These are phyloP conservation scores for Aix galericulata DNA, from an alignment of 2,113 vertebrate genomes.

Conservation along the genomic window DNA sequence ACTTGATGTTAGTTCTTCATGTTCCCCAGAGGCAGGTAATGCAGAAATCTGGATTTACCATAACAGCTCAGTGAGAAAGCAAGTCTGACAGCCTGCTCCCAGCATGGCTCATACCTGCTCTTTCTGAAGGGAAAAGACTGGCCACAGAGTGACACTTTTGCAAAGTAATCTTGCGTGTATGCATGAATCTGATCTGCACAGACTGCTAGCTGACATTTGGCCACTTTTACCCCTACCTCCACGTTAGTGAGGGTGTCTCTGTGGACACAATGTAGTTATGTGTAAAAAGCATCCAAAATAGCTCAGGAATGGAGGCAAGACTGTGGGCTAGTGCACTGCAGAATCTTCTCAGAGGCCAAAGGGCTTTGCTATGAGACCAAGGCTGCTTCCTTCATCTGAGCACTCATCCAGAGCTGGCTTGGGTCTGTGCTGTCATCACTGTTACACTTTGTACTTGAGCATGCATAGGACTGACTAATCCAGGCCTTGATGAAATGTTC, in stretches of 20 bases:
- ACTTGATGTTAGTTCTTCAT: not conserved
- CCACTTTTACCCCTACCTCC: not conserved
- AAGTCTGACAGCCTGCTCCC: conserved; percentile 4
- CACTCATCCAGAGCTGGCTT: not conserved
- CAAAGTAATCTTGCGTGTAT: not conserved
- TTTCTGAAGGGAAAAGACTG: not conserved
- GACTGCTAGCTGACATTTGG: not conserved
- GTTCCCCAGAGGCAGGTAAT: not conserved
- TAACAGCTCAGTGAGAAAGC: not conserved
- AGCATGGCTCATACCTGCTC: not conserved
- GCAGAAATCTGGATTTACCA: not conserved
- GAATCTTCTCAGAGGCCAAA: not conserved
- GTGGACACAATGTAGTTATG: fast-evolving
- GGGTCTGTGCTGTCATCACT: not conserved
- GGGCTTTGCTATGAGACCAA: not conserved
- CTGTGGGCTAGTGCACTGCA: not conserved
- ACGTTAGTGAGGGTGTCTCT: not conserved
- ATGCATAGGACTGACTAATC: not conserved
- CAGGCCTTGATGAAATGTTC: not conserved
- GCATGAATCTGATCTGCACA: not conserved
- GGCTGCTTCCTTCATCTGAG: not conserved
- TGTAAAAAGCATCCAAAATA: not conserved
- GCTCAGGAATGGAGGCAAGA: not conserved
- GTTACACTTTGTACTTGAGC: not conserved
- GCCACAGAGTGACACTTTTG: fast-evolving